Evolutionary conservation across 2,797 vertebrate genomes (phyloP).

Genomic region (Lemur catta): DNA sequence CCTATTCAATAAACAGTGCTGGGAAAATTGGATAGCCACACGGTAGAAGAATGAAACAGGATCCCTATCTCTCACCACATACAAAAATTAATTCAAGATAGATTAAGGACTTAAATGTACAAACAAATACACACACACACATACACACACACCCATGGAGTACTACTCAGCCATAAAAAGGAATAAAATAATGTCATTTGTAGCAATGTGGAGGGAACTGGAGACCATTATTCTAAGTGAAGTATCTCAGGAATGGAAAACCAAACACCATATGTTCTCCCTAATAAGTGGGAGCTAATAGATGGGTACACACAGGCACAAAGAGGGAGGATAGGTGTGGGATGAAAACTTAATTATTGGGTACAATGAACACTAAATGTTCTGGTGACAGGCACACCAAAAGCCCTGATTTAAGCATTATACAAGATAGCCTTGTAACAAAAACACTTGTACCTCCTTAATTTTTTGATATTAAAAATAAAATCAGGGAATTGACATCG

Average conservation of each 20-base stretch:
- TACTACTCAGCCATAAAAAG: background rate
- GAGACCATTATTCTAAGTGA: background rate
- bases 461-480: background rate
- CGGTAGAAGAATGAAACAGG: background rate
- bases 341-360: background rate
- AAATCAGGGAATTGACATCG: background rate
- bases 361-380: background rate
- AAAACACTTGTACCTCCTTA: background rate
- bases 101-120: background rate
- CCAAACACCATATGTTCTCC: background rate
- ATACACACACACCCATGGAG: background rate
- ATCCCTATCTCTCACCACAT: background rate
- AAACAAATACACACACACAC: too few relatives aligned
- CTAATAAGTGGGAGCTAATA: background rate
- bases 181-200: background rate
- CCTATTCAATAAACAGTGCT: background rate
- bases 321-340: background rate
- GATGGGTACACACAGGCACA: background rate
- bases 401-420: background rate
- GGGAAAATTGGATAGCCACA: background rate
- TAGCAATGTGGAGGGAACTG: background rate
- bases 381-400: background rate
- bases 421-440: background rate
- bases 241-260: background rate
- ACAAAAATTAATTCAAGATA: background rate